Evolutionary conservation across 2,113 vertebrate species (phyloP), one percentile per base, ranked within the genome.

Genomic region (Symphodus melops): DNA sequence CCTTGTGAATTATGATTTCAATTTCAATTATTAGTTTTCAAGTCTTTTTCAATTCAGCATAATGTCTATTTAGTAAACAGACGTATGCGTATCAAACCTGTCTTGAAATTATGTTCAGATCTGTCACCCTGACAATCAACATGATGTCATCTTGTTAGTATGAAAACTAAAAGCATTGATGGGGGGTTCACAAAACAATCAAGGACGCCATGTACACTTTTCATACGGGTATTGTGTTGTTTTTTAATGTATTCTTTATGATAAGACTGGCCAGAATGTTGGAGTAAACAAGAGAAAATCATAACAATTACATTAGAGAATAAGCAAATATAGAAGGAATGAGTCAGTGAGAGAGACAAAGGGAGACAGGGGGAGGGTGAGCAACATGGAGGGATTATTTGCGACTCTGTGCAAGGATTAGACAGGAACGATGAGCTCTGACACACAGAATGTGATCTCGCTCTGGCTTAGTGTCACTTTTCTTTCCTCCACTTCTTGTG

Each of bases 331-430:
- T 19, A 21, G 70, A 64, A 42, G 52, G 60, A 58, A 41, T 59
- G 72, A 86, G 71, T 79, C 73, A 77, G 68, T 1, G 6, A 21
- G 74, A 65, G 48, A 75, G 63, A 85, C 81, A 82, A 72, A 73
- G 73, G 66, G 68, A 82, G 61, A 72, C 63, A 79, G 77, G 69
- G 53, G 56, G 68, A 77, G 54, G 42, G 72, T 44, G 76, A 75
- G 70, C 59, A 68, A 83, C 85, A 88, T 68, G 68, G 46, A 79
- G 72, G 90, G 88, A 91, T 89, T 89, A 90, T 89, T 88, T 86
- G 68, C 13, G 63, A 75, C 68, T 73, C 33, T 80, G 74, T 81
- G 77, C 33, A 59, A 55, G 88, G 86, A 92, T 90, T 88, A 86
- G 33, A 58, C 53, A 77, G 83, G 81, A 86, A 88, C 68, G 75